phyloP scores from a whole-genome alignment of 1,140 invertebrate species.

The Lepidurus packardi region DNA sequence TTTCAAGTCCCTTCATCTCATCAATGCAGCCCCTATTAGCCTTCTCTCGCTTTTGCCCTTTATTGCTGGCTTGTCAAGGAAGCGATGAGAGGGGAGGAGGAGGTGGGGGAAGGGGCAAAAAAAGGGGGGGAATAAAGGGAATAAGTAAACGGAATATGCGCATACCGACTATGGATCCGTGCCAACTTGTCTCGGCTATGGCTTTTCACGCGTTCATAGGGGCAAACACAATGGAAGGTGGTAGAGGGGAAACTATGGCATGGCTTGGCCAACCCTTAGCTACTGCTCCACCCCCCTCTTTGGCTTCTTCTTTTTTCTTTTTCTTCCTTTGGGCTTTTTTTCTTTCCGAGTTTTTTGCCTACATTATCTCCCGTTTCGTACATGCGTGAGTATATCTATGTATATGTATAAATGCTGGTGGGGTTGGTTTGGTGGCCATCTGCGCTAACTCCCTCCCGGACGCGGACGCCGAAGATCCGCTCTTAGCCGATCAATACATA shows the following conservation, averaged over 20 bases:
- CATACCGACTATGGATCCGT: conserved; percentile 21
- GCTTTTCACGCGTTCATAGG: conserved; percentile 18
- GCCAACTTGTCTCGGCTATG: conserved; percentile 14
- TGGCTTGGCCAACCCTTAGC: conserved; percentile 1
- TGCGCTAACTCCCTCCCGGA: conserved; percentile 20
- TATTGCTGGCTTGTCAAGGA: conserved; percentile 26
- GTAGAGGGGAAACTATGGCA: neutral
- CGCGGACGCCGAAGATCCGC: conserved; percentile 1
- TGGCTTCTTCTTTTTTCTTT: neutral
- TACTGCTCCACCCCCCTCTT: neutral
- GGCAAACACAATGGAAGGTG: conserved; percentile 14
- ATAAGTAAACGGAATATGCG: conserved; percentile 20
- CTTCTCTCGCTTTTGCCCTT: conserved; percentile 7
- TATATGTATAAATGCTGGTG: conserved; percentile 1
- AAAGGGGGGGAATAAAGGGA: neutral
- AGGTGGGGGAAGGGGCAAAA: neutral
- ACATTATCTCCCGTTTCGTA: neutral
- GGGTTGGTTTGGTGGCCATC: conserved; percentile 20
- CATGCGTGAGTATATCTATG: neutral
- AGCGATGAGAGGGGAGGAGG: neutral
- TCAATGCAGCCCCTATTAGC: conserved; percentile 15
- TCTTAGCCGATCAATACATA: conserved; percentile 19
- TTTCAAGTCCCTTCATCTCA: neutral
- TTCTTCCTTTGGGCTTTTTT: neutral
- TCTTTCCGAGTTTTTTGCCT: conserved; percentile 2